Conservation (phyloP, 2,797 vertebrate species). For the Ataeniobius toweri region DNA sequence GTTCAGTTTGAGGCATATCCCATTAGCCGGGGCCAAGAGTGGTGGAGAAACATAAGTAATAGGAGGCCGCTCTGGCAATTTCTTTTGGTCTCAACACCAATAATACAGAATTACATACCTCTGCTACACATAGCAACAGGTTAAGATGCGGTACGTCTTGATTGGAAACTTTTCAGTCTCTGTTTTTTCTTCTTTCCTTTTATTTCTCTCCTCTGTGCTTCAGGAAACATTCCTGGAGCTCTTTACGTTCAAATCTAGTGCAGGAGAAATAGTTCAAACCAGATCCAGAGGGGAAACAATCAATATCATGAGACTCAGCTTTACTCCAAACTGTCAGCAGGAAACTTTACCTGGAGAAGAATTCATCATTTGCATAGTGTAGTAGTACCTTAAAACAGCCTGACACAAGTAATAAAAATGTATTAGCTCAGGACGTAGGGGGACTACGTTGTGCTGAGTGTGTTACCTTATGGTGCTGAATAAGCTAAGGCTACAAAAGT, state of each 20-base stretch:
- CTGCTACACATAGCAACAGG: slow-evolving; percentile 37
- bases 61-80: slow-evolving; percentile 38
- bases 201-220: slow-evolving; percentile 24
- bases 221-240: slow-evolving; percentile 6
- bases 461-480: slow-evolving; percentile 71
- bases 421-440: slow-evolving; percentile 71
- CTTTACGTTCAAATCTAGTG: not conserved
- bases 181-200: slow-evolving; percentile 1
- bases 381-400: slow-evolving; percentile 70
- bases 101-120: slow-evolving; percentile 33
- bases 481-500: slow-evolving; percentile 69
- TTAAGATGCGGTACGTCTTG: not conserved
- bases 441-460: slow-evolving; percentile 72
- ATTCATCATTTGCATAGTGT: slow-evolving; percentile 77
- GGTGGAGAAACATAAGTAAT: slow-evolving; percentile 60
- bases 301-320: slow-evolving; percentile 74
- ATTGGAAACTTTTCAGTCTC: slow-evolving; percentile 25
- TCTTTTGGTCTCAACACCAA: slow-evolving; percentile 28
- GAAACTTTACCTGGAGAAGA: slow-evolving; percentile 71
- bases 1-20: slow-evolving; percentile 73
- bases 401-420: slow-evolving; percentile 81
- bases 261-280: slow-evolving; percentile 46
- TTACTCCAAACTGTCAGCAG: slow-evolving; percentile 75
- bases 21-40: slow-evolving; percentile 58
- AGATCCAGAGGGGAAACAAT: slow-evolving; percentile 58